Conservation (phyloP, 2,113 vertebrate genomes). For the Dromaius novaehollandiae region DNA sequence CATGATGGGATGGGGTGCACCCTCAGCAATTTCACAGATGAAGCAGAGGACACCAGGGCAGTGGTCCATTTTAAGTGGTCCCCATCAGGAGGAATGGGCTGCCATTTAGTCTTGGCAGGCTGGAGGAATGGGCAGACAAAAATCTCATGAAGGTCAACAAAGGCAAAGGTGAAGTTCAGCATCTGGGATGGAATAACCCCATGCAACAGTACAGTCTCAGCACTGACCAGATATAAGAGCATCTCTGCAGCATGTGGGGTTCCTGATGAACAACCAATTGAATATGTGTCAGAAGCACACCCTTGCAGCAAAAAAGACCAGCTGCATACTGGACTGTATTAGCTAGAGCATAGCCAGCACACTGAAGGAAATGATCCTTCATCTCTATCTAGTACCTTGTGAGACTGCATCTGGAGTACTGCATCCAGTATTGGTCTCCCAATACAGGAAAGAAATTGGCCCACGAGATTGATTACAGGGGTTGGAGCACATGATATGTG, state of each 20-base stretch:
- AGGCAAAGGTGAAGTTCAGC: not conserved
- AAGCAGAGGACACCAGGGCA: not conserved
- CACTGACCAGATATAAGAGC: not conserved
- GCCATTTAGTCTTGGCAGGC: not conserved
- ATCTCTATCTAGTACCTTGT: not conserved
- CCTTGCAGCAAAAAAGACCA: not conserved
- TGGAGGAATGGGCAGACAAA: not conserved
- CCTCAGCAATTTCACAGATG: not conserved
- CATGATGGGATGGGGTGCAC: not conserved
- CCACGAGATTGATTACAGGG: not conserved
- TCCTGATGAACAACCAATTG: not conserved
- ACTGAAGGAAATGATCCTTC: not conserved
- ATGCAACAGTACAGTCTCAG: not conserved
- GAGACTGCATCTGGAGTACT: not conserved
- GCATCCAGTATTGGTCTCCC: not conserved
- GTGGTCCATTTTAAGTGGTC: not conserved
- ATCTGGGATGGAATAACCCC: not conserved
- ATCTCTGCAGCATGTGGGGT: not conserved
- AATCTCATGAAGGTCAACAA: not conserved
- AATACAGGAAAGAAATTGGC: not conserved
- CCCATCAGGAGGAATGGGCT: not conserved
- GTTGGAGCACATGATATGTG: not conserved
- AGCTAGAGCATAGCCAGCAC: not conserved
- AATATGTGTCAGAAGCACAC: not conserved
- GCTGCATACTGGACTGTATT: not conserved